phyloP scores from a whole-genome alignment of 2,113 vertebrate species.

The Bos indicus region DNA sequence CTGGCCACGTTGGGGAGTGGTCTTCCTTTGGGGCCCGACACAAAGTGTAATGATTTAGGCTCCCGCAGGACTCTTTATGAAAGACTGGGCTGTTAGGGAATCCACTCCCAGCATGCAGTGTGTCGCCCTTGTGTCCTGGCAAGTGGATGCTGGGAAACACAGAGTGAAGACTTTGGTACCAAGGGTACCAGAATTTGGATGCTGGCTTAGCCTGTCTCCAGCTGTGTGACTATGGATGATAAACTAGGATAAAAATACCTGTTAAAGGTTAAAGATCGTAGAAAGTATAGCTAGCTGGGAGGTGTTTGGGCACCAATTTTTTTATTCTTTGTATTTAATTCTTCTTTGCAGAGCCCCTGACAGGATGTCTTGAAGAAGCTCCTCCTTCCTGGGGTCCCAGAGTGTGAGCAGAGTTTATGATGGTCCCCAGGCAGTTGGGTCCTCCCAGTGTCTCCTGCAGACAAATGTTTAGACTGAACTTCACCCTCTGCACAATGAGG shows the following conservation, averaged over 20 bases:
- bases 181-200: neutral
- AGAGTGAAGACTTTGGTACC: neutral
- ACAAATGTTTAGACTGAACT: constrained; percentile 59
- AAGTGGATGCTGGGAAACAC: neutral
- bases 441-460: neutral
- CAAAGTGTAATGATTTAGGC: neutral
- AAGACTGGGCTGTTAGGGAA: too few relatives aligned
- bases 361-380: neutral
- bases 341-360: neutral
- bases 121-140: neutral
- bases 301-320: neutral
- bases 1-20: fast-evolving
- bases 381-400: neutral
- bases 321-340: neutral
- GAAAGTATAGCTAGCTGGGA: neutral
- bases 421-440: neutral
- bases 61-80: neutral
- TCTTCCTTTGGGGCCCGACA: neutral
- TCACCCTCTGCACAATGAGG: constrained; percentile 65
- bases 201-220: neutral
- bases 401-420: neutral
- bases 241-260: neutral
- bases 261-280: neutral
- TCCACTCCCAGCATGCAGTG: neutral
- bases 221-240: neutral